Conservation (phyloP, 1,140 invertebrate genomes). For the Lysiphlebus fabarum region DNA sequence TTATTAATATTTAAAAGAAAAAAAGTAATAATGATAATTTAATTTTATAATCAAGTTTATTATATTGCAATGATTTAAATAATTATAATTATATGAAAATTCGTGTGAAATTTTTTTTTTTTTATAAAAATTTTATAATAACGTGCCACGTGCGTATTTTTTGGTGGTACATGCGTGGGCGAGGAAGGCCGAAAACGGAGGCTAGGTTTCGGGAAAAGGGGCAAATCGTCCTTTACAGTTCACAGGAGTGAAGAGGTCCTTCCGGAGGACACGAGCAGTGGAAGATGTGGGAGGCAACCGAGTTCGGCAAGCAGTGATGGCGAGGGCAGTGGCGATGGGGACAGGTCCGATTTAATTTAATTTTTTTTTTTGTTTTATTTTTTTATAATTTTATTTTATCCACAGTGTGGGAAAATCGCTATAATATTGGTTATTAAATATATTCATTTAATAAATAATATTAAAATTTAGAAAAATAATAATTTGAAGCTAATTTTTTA, state of each 20-base stretch:
- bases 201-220: constrained; percentile 91
- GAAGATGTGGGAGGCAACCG: constrained; percentile 72
- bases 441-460: too few species aligned
- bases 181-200: constrained; percentile 85
- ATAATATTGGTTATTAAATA: too few species aligned
- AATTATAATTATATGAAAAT: too few species aligned
- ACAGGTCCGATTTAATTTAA: constrained; percentile 62
- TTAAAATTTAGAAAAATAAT: too few species aligned
- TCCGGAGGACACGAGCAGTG: constrained; percentile 74
- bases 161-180: constrained; percentile 55
- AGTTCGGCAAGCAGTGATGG: constrained; percentile 90
- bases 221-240: constrained; percentile 91
- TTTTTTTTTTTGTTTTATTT: constrained; percentile 22
- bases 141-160: constrained; percentile 51
- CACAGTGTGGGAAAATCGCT: neutral
- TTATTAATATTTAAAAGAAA: neutral
- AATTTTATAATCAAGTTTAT: too few species aligned
- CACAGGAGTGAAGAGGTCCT: constrained; percentile 93
- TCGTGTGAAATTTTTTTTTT: constrained; percentile 4
- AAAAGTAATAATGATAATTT: neutral
- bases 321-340: constrained; percentile 78
- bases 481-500: too few species aligned
- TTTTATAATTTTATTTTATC: constrained; percentile 16
- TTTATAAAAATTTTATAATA: constrained; percentile 44
- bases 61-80: too few species aligned